These are phyloP conservation scores for Gymnocypris eckloni DNA, from an alignment of 2,797 vertebrate species.

Conservation along the genomic window DNA sequence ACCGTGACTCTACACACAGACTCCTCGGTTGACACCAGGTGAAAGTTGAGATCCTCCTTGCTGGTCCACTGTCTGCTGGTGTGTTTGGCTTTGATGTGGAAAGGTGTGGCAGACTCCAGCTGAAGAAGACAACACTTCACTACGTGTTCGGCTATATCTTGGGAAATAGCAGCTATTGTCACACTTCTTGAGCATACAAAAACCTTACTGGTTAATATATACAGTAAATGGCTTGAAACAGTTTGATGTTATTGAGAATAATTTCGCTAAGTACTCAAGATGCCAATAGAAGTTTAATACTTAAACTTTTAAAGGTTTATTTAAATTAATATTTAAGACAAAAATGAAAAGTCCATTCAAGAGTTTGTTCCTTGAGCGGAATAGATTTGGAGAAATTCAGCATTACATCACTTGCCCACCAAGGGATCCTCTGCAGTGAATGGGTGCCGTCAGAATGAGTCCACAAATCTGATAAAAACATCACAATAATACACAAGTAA, in stretches of 20 bases:
- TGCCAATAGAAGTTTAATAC: neutral
- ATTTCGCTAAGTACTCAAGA: neutral
- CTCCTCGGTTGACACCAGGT: conserved; percentile 26
- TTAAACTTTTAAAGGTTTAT: too few relatives aligned
- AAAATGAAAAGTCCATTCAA: too few relatives aligned
- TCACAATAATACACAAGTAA: too few relatives aligned
- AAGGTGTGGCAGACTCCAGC: conserved; percentile 51
- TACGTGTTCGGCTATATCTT: neutral
- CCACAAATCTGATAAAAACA: too few relatives aligned
- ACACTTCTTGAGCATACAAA: neutral
- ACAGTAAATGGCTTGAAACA: neutral
- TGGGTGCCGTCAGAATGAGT: too few relatives aligned
- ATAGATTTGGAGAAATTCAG: too few relatives aligned
- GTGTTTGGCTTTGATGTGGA: conserved; percentile 55
- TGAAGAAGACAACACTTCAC: conserved; percentile 5
- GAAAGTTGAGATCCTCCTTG: conserved; percentile 52
- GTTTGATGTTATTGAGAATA: neutral
- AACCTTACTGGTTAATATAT: neutral
- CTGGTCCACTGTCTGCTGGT: conserved; percentile 48
- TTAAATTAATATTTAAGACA: too few relatives aligned
- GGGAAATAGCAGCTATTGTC: neutral
- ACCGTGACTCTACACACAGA: conserved; percentile 52
- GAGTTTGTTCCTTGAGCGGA: too few relatives aligned
- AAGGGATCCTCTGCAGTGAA: too few relatives aligned
- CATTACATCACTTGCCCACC: too few relatives aligned